phyloP scores from a whole-genome alignment of 2,888 invertebrate genomes.

The Trachelus troglodyta region DNA sequence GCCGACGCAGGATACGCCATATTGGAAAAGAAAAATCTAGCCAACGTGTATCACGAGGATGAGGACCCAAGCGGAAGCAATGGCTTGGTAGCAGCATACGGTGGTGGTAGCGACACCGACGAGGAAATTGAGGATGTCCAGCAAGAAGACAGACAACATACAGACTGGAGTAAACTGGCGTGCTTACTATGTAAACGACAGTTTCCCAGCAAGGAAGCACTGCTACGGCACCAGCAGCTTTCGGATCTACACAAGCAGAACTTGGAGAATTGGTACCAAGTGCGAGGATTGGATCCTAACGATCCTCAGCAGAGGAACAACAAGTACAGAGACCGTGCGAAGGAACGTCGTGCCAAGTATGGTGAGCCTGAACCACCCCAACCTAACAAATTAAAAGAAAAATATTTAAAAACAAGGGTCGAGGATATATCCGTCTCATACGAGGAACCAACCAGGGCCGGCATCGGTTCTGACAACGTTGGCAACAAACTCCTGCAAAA shows the following conservation, averaged over 20 bases:
- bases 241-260: conserved; percentile 96
- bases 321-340: conserved; percentile 92
- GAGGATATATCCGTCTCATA: conserved; percentile 64
- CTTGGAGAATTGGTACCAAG: conserved; percentile 70
- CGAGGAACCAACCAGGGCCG: conserved; percentile 73
- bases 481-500: conserved; percentile 96
- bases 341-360: conserved; percentile 93
- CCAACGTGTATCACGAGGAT: conserved; percentile 57
- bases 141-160: conserved; percentile 66
- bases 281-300: conserved; percentile 65
- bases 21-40: conserved; percentile 78
- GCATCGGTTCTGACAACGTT: conserved; percentile 88
- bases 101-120: conserved; percentile 77
- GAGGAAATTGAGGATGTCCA: conserved; percentile 79
- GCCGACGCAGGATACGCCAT: conserved; percentile 96
- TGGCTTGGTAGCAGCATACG: conserved; percentile 81
- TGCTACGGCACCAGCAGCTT: conserved; percentile 90
- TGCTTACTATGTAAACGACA: conserved; percentile 96
- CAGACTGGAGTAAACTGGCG: conserved; percentile 91
- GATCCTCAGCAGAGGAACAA: conserved; percentile 66
- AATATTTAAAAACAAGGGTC: conserved; percentile 74
- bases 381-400: conserved; percentile 79
- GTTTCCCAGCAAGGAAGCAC: conserved; percentile 88
- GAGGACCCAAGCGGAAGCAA: conserved; percentile 59
- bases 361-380: conserved; percentile 87